Evolutionary conservation across 1,140 invertebrate genomes (phyloP).

Genomic region (Cheumatopsyche charites): DNA sequence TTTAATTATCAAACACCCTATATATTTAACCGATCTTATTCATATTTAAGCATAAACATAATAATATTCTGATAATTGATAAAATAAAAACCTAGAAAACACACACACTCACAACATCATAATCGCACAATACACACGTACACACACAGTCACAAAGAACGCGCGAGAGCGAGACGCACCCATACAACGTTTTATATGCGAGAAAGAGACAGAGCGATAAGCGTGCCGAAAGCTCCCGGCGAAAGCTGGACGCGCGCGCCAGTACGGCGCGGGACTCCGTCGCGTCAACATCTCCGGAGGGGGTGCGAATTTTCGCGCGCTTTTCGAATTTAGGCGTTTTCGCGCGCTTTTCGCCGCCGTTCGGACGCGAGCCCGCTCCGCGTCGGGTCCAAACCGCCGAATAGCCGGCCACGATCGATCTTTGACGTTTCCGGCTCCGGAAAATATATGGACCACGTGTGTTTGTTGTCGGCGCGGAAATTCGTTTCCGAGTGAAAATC

Average conservation of each 20-base stretch:
- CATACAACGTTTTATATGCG: neutral
- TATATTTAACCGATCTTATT: too few relatives aligned
- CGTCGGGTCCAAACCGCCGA: neutral
- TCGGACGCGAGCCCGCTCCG: neutral
- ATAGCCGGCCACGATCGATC: too few relatives aligned
- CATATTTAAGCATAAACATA: too few relatives aligned
- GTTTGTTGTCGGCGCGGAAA: neutral
- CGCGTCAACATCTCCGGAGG: neutral
- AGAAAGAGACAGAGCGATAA: slow-evolving; percentile 20
- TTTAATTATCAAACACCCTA: too few relatives aligned
- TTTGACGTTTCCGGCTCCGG: neutral
- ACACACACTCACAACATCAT: too few relatives aligned
- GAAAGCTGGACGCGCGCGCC: slow-evolving; percentile 21
- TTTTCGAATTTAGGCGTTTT: neutral
- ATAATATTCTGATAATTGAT: too few relatives aligned
- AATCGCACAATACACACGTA: too few relatives aligned
- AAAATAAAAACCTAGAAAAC: too few relatives aligned
- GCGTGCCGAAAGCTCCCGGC: slow-evolving; percentile 36
- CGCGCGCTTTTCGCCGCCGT: neutral
- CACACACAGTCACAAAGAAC: neutral
- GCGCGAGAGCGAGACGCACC: neutral
- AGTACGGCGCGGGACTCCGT: slow-evolving; percentile 9
- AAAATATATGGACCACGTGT: neutral
- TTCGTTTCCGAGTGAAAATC: too few relatives aligned
- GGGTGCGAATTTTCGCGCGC: neutral